Evolutionary conservation across 2,888 invertebrate genomes (phyloP), one percentile per base, ranked within the genome.

Genomic region (Allolobophora icterica): DNA sequence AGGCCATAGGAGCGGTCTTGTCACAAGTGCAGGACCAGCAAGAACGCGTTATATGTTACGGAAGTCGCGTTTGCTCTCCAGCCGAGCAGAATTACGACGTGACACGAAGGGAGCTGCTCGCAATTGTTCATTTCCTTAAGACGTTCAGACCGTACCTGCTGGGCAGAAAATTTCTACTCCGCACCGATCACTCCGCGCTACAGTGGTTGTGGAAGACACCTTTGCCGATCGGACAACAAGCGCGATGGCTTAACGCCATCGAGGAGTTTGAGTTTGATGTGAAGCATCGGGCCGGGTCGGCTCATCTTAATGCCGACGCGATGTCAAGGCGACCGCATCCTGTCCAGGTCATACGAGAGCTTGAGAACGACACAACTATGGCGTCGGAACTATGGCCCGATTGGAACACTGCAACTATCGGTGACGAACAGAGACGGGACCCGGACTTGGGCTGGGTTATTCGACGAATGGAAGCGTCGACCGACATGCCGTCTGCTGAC

Each of bases 111-210:
- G 92, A 92, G 52, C 90, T 92, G 4, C 83, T 92, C 87, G 92
- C 92, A 3, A 90, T 91, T n/a, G 89, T 93, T 4, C 89, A 90
- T 30, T 92, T 93, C 91, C 90, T 93, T 8, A 92, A 92, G 52
- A 91, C 93, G 33, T 94, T 92, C 89, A 90, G 92, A 42, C 93
- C 92, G 71, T 94, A 93, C 90, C 91, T 94, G 33, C 92, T 91
- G 71, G 93, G 93, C 17, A 87, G 91, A 89, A 19, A 91, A 30
- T 93, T 93, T 91, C 38, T 91, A 17, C 91, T 93, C 0, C 52
- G 93, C 30, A 93, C 93, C n/a, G 93, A 93, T 91, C 93, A 94
- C 91, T 91, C 92, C 13, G 92, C 93, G 11, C 90, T 93, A 11
- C 33, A 33, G 21, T 93, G 93, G 92, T 38, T 92, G 40, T 45